A percentile compares a stretch with the other conserved stretches of the same genome.
These are phyloP conservation scores for Stegophylla sp. DNA, from an alignment of 2,888 invertebrate genomes.

Conservation along the genomic window DNA sequence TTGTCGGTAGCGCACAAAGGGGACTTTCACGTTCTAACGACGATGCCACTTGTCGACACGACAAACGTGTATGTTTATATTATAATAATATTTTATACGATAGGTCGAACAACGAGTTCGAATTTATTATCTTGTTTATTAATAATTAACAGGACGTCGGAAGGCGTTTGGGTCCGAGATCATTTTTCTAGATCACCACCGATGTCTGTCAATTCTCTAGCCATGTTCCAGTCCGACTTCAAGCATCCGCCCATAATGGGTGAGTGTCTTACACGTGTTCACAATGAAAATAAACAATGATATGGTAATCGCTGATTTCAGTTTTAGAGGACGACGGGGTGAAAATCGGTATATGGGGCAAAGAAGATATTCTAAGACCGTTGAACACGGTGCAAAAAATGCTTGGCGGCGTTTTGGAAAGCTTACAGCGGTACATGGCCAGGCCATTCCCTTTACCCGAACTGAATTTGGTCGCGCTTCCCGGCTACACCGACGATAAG, in stretches of 20 bases:
- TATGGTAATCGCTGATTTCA: neutral
- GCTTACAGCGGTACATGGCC: constrained; percentile 62
- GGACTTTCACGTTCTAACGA: constrained; percentile 62
- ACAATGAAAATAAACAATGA: neutral
- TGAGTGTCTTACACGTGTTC: neutral
- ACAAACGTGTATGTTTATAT: constrained; percentile 62
- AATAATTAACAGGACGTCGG: constrained; percentile 61
- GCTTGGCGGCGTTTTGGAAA: constrained; percentile 61
- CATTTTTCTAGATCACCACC: constrained; percentile 76
- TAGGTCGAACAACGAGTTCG: neutral
- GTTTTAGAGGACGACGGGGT: constrained; percentile 62
- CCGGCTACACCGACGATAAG: constrained; percentile 74
- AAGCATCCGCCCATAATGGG: constrained; percentile 59
- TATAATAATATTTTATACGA: constrained; percentile 10
- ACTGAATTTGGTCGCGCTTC: constrained; percentile 77
- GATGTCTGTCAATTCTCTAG: constrained; percentile 79
- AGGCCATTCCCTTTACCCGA: constrained; percentile 69
- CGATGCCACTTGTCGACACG: constrained; percentile 62
- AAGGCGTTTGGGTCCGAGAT: constrained; percentile 71
- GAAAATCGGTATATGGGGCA: constrained; percentile 71
- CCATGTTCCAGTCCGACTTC: constrained; percentile 76
- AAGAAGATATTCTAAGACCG: constrained; percentile 71
- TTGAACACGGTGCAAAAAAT: constrained; percentile 65
- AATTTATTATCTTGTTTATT: constrained; percentile 23
- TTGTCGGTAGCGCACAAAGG: constrained; percentile 68